These are phyloP conservation scores for Drosophila prolongata DNA, from an alignment of 2,888 invertebrate species.

Conservation along the genomic window DNA sequence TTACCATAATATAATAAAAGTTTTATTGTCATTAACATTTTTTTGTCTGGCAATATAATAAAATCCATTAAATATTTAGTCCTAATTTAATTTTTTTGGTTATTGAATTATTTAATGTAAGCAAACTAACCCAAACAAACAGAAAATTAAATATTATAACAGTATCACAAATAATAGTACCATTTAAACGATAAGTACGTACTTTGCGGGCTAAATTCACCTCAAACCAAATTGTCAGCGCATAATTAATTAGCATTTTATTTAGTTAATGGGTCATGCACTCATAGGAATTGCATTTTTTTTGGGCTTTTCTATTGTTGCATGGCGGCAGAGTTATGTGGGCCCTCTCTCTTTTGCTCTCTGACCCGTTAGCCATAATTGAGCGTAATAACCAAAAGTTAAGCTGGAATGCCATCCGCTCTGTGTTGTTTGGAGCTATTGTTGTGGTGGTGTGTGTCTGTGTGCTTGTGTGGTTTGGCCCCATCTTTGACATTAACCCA, in stretches of 20 bases:
- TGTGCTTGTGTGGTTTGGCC: conserved; percentile 13
- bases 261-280: conserved; percentile 32
- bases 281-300: conserved; percentile 4
- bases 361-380: conserved; percentile 74
- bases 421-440: neutral
- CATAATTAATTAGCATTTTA: conserved; percentile 23
- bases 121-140: neutral
- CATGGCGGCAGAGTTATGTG: conserved; percentile 30
- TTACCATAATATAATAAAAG: too few relatives aligned
- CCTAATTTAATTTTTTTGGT: neutral
- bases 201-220: neutral
- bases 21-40: too few relatives aligned
- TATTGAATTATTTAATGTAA: neutral
- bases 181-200: neutral
- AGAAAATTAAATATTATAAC: neutral
- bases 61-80: too few relatives aligned
- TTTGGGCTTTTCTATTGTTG: conserved; percentile 53
- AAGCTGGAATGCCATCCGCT: conserved; percentile 65
- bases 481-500: conserved; percentile 73
- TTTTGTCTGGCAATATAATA: too few relatives aligned
- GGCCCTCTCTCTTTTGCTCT: conserved; percentile 11
- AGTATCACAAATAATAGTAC: too few relatives aligned
- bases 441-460: conserved; percentile 2
- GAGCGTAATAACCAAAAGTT: conserved; percentile 75
- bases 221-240: conserved; percentile 1